These are phyloP conservation scores for Lepidochrysops patricia DNA, from an alignment of 2,888 invertebrate genomes.

Conservation along the genomic window DNA sequence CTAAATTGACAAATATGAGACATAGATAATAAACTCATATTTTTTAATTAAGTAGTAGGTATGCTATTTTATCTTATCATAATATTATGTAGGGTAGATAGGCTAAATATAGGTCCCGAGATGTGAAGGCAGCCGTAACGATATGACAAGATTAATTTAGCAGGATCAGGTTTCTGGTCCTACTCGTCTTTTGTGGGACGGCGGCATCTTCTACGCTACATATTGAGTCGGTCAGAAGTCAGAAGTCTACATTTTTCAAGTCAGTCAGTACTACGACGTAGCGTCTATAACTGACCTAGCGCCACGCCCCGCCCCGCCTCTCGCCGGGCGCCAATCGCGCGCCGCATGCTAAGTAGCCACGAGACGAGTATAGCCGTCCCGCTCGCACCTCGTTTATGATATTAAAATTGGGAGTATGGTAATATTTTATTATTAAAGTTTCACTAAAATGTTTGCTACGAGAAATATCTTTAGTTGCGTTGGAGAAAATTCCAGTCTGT, in stretches of 20 bases:
- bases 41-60: too few relatives aligned
- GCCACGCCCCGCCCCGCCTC: conserved; percentile 47
- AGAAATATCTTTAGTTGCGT: neutral
- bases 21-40: too few relatives aligned
- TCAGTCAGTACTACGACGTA: neutral
- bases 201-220: conserved; percentile 37
- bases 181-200: too few relatives aligned
- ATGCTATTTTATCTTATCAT: too few relatives aligned
- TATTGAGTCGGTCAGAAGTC: neutral
- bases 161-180: too few relatives aligned
- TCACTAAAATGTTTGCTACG: neutral
- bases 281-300: conserved; percentile 32
- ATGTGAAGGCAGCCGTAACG: too few relatives aligned
- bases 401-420: neutral
- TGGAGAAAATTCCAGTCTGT: too few relatives aligned
- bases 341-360: conserved; percentile 48
- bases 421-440: neutral
- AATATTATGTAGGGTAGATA: too few relatives aligned
- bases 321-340: conserved; percentile 60
- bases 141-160: too few relatives aligned
- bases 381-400: conserved; percentile 29
- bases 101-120: too few relatives aligned
- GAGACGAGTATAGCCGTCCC: conserved; percentile 49
- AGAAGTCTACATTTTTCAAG: neutral
- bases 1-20: too few relatives aligned